Base-by-base conservation (phyloP, 2,888 invertebrate genomes). In the Ceratothoa steindachneri region DNA sequence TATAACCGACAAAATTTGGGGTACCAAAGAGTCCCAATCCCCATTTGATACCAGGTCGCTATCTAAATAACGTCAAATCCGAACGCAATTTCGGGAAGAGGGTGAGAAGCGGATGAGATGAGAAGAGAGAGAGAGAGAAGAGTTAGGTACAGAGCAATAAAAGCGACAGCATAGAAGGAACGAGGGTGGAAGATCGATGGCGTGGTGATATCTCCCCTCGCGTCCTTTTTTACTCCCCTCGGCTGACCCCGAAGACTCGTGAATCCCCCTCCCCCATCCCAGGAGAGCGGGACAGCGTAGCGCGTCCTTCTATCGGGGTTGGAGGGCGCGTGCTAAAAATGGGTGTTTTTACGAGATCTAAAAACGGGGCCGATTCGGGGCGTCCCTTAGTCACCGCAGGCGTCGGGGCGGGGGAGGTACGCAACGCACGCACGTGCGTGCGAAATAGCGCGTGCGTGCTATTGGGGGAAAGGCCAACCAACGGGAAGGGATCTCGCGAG, bases 321-420 rank as follows among this genome's bases (percentile, higher is more conserved):
- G 60, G 24, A 60, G 60, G 60, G 60, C 60, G 60, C 60, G 60
- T 60, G 60, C 60, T 60, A 60, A 60, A 60, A 60, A 60, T 60
- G 2, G 60, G 60, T 60, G 60, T 60, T 60, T 60, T 60, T 60
- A 60, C 24, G 60, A 60, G 60, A 60, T 60, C 60, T 60, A 60
- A 60, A 60, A 60, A 60, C 60, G 60, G 60, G 60, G 60, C 60
- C 24, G 60, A 60, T 60, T 12, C 24, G n/a, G 60, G 24, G 19
- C 60, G 52, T 15, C 52, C 12, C 27, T 24, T 12, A 60, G 60
- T 24, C 24, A 24, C 60, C 60, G 24, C 60, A 60, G n/a, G 60
- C 19, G 60, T 1, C 60, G 12, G 60, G 60, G 60, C 22, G 22
- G 60, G 60, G 60, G 19, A 22, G 24, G 24, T 24, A 24, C 19